phyloP scores from a whole-genome alignment of 2,888 invertebrate species.

The Bugula neritina region DNA sequence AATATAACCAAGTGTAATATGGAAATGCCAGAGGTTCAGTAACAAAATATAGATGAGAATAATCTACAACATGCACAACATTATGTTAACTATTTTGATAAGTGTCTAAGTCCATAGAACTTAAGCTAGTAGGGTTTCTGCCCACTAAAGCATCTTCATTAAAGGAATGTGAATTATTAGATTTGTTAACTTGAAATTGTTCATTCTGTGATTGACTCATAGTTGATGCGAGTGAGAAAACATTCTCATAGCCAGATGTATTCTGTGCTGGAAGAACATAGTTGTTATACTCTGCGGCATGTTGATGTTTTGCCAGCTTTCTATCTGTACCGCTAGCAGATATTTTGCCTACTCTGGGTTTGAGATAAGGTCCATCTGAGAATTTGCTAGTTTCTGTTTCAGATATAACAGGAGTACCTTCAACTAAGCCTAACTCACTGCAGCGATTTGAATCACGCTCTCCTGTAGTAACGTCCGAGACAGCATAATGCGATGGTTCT shows the following conservation, averaged over 20 bases:
- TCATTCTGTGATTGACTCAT: not conserved
- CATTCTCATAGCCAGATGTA: not conserved
- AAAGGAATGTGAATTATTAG: not conserved
- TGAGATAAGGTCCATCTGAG: no score
- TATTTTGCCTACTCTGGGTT: no score
- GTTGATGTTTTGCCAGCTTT: no score
- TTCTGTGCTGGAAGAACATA: not conserved
- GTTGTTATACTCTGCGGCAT: not conserved
- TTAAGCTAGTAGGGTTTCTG: not conserved
- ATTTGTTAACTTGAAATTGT: not conserved
- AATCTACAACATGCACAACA: no score
- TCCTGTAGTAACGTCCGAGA: not conserved
- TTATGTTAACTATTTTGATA: no score
- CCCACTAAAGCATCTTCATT: not conserved
- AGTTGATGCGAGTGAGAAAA: not conserved
- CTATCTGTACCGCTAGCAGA: no score
- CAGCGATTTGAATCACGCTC: not conserved
- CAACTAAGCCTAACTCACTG: not conserved
- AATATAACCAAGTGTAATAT: no score
- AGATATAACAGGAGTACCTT: not conserved
- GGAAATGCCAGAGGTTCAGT: no score
- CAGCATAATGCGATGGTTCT: not conserved
- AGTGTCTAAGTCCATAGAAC: not conserved
- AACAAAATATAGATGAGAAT: no score
- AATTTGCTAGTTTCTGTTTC: not conserved